Evolutionary conservation across 2,113 vertebrate genomes (phyloP), one percentile per base, ranked within the genome.

Genomic region (Atractosteus spatula): DNA sequence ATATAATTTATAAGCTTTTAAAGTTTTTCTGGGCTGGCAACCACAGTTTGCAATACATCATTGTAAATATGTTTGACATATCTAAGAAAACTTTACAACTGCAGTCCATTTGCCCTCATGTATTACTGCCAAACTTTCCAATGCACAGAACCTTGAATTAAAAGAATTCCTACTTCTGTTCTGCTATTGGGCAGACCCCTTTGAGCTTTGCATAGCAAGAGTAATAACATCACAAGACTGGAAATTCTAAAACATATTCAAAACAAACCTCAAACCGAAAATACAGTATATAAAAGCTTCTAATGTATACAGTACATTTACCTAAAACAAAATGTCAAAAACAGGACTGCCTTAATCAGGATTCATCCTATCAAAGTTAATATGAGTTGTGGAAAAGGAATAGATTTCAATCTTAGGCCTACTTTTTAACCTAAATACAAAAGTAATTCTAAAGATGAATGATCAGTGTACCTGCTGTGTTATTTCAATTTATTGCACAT

Each of bases 1-100:
- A 62, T 43, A 29, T 7, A 6, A 62, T 62, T 59, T 62, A 62
- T 62, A n/a, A 62, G 44, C 8, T 62, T 44, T 29, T 54, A 8
- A 7, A 59, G 10, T 7, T 10, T 7, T 7, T 51, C 47, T 1
- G 59, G 65, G 76, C 81, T 79, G 75, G 83, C 74, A 80, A 80
- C 78, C 82, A 65, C 13, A 86, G 86, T 83, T 85, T 77, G 84
- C 79, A 79, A 88, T 89, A 87, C 83, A 91, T 90, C 89, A 89
- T 67, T 55, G 68, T 84, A 65, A 82, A 80, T 81, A 81, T 89
- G 88, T 91, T 89, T 90, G 85, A 90, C 90, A 88, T 90, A 89
- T 86, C 84, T 84, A 56, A 71, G 83, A 80, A 83, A 83, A 87
- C 83, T 90, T 87, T 86, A 88, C 84, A 87, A 90, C 84, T 84